These are phyloP conservation scores for Amphiprion ocellaris DNA, from an alignment of 2,113 vertebrate genomes.

Conservation along the genomic window DNA sequence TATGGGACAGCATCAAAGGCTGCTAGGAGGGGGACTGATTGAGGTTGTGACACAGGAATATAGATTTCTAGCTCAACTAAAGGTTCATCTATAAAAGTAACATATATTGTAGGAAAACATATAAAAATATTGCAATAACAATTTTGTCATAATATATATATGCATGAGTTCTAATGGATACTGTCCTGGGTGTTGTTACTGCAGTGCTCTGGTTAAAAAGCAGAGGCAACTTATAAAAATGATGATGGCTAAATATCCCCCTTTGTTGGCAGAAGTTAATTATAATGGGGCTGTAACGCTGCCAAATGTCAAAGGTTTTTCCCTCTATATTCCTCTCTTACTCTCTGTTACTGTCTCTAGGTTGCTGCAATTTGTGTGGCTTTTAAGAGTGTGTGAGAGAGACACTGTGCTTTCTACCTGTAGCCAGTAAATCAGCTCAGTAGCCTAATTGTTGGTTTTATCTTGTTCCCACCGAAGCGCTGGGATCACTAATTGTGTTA, in stretches of 20 bases:
- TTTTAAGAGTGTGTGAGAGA: not conserved
- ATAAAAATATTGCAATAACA: not conserved
- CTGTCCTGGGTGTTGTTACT: not conserved
- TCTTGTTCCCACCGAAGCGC: slow-evolving; percentile 38
- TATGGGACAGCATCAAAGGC: slow-evolving; percentile 34
- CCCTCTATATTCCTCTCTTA: not conserved
- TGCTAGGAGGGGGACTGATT: not conserved
- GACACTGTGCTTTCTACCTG: slow-evolving; percentile 1
- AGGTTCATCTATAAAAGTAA: not conserved
- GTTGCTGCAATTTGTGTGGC: not conserved
- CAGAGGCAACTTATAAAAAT: slow-evolving; percentile 6
- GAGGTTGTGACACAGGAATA: slow-evolving; percentile 35
- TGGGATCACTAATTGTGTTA: slow-evolving; percentile 54
- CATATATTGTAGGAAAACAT: slow-evolving; percentile 8
- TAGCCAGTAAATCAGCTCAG: slow-evolving; percentile 41
- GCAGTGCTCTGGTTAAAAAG: not conserved
- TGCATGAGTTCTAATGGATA: not conserved
- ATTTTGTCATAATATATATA: not conserved
- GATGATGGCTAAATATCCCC: not conserved
- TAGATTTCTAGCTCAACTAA: slow-evolving; percentile 14
- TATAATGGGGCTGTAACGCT: slow-evolving; percentile 15
- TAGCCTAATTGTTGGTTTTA: slow-evolving; percentile 53
- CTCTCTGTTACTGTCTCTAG: not conserved
- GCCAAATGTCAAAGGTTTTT: not conserved
- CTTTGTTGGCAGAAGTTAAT: slow-evolving; percentile 14